A percentile compares a stretch with the other conserved stretches of the same genome.
Evolutionary conservation across 2,797 vertebrate genomes (phyloP).

Genomic region (Acanthis flammea): DNA sequence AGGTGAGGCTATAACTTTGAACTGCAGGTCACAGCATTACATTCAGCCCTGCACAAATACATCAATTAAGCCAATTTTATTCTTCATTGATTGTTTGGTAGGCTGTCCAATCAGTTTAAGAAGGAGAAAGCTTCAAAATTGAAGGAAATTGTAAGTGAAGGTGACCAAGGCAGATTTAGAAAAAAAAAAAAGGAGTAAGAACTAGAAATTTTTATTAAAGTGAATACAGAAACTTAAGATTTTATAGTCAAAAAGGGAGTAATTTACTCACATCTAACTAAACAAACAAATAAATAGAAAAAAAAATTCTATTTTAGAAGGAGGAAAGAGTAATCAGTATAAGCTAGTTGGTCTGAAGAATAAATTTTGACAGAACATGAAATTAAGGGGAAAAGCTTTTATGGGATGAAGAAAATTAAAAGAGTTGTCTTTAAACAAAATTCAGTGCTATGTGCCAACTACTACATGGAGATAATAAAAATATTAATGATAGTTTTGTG

Average conservation of each 20-base stretch:
- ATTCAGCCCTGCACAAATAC: background rate
- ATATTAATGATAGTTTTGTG: background rate
- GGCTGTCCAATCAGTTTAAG: background rate
- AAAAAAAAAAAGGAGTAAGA: background rate
- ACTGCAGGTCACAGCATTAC: background rate
- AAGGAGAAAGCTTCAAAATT: background rate
- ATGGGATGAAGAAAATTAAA: background rate
- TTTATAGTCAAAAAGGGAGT: background rate
- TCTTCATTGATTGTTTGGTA: background rate
- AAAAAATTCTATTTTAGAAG: background rate
- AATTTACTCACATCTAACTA: background rate
- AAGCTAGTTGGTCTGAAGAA: background rate
- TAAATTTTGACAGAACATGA: background rate
- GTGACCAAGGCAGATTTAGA: background rate
- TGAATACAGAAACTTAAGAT: background rate
- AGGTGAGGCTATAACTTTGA: background rate
- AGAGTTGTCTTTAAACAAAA: background rate
- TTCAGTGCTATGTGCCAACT: background rate
- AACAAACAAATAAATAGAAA: background rate
- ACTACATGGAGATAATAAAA: background rate
- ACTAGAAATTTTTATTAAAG: background rate
- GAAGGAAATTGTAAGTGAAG: background rate
- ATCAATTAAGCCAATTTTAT: background rate
- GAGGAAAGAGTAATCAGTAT: background rate
- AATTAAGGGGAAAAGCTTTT: background rate